Percentiles rank a stretch among this genome's conserved stretches.
These are phyloP conservation scores for Diplogasteroides magnus DNA, from an alignment of 1,140 invertebrate species.

Conservation along the genomic window DNA sequence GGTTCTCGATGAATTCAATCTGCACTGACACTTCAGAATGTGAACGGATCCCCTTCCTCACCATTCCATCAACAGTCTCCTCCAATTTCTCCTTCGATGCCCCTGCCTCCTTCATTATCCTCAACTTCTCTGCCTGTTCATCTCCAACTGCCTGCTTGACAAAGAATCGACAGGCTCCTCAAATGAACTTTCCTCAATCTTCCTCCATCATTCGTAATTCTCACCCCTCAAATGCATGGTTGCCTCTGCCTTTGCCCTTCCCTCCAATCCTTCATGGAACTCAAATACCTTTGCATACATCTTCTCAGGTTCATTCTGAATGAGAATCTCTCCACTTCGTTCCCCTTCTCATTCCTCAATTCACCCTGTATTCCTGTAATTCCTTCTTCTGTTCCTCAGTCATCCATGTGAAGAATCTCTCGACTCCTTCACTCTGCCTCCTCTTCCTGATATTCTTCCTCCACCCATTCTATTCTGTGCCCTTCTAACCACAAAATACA, in stretches of 20 bases:
- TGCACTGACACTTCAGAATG: too few species aligned
- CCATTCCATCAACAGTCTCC: neutral
- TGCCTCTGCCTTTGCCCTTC: neutral
- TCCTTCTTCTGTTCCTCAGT: neutral
- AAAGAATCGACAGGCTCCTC: neutral
- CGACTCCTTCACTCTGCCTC: neutral
- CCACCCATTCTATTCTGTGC: neutral
- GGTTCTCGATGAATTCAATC: too few species aligned
- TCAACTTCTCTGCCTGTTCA: neutral
- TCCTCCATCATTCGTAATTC: neutral
- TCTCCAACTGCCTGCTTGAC: neutral
- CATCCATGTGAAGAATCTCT: neutral
- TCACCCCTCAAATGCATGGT: neutral
- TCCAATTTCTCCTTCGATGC: neutral
- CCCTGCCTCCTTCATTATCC: neutral
- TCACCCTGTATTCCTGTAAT: neutral
- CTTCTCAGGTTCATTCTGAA: neutral
- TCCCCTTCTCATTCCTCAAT: too few species aligned
- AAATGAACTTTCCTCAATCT: neutral
- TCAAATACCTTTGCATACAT: neutral
- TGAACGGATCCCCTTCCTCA: too few species aligned
- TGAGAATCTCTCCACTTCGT: too few species aligned
- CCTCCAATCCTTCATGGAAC: neutral
- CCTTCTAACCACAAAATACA: neutral
- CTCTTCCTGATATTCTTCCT: neutral